Evolutionary conservation across 1,140 invertebrate species (phyloP), one percentile per base, ranked within the genome.

Genomic region (Cylas formicarius): DNA sequence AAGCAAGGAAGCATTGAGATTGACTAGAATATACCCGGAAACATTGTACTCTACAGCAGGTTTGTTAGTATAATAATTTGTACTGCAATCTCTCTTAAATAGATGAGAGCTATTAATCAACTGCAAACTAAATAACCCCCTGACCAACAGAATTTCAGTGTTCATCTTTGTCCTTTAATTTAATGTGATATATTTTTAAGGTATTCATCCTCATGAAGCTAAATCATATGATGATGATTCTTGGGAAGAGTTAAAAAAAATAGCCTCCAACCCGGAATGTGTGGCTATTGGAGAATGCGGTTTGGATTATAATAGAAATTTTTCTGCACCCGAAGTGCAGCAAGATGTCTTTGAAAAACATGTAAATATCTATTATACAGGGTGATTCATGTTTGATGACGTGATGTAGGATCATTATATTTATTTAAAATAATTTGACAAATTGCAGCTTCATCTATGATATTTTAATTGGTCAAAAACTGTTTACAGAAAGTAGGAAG

Each of bases 251-350:
- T 66, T 90, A 23, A 72, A 75, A 58, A 74, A 76, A 52, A 77
- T 90, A 42, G 81, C 85, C 3, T 68, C 70, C 31, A 87, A 88
- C 63, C 78, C 81, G 11, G 90, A 94, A 71, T 94, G 90, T 71
- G 90, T 96, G 22, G 91, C 91, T 1, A 77, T 96, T 16, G 92
- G 91, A 10, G 89, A 93, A 70, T 95, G 90, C 69, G 92, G 91
- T 10, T 73, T 96, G 41, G 92, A 97, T 71, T 96, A 92, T 65
- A 91, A 87, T 67, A 80, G 90, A 61, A 90, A 94, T 67, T 95
- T 94, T 67, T 93, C 90, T 6, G 85, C 92, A 50, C 87, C 85
- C 6, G 80, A 82, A 39, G 78, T 83, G 50, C 92, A 97, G 69
- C 73, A 82, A 49, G 72, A 81, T 52, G 90, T 91, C 16, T 95